phyloP scores from a whole-genome alignment of 2,797 vertebrate genomes.

The Monodelphis domestica region DNA sequence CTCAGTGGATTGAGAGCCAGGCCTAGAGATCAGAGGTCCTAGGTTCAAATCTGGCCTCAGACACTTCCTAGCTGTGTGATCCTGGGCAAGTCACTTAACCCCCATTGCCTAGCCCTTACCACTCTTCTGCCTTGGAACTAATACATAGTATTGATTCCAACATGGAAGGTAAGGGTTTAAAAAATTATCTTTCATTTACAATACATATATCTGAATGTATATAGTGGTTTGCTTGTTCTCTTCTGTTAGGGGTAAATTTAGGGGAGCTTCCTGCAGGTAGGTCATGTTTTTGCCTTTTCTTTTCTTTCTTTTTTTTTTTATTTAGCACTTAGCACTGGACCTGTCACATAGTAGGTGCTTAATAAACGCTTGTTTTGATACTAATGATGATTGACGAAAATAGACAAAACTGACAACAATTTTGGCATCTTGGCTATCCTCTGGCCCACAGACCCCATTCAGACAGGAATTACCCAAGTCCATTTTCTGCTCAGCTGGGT shows the following conservation, averaged over 20 bases:
- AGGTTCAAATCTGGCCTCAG: too few species aligned
- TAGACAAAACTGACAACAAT: background rate
- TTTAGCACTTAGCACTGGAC: background rate
- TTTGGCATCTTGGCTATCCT: background rate
- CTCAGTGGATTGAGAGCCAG: too few species aligned
- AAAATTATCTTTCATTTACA: background rate
- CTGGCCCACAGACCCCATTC: background rate
- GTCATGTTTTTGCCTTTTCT: background rate
- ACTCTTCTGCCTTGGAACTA: too few species aligned
- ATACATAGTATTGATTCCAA: too few species aligned
- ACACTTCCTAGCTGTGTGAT: too few species aligned
- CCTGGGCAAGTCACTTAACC: too few species aligned
- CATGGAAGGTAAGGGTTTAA: too few species aligned
- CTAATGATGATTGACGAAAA: background rate
- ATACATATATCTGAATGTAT: background rate
- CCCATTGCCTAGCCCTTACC: too few species aligned
- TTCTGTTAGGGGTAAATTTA: too few species aligned
- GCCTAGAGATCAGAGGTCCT: too few species aligned
- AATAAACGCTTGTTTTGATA: background rate
- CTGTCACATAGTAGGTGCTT: background rate
- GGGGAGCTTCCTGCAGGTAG: background rate
- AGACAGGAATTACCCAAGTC: conserved; percentile 89
- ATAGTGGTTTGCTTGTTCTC: background rate
- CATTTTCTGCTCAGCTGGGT: conserved; percentile 96
- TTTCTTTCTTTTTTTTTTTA: too few species aligned